phyloP scores from a whole-genome alignment of 2,113 vertebrate genomes.

The Eidolon helvum region DNA sequence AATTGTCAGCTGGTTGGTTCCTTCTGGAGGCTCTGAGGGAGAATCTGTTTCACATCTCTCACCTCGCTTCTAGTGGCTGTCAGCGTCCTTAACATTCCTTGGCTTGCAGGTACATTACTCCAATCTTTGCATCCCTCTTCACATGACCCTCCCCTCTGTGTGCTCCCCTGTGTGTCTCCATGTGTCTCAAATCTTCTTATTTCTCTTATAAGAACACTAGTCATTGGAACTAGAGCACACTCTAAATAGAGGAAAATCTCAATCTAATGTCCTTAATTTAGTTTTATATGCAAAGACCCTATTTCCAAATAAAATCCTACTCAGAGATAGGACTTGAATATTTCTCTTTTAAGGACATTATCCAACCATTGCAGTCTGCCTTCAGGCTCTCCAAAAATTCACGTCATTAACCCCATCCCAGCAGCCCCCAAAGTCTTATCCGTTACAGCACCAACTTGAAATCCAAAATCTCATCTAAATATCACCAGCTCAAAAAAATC shows the following conservation, averaged over 20 bases:
- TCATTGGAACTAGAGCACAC: neutral
- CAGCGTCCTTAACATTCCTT: neutral
- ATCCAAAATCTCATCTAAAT: neutral
- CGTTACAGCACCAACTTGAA: neutral
- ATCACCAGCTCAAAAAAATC: neutral
- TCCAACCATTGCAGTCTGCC: neutral
- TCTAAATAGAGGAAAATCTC: neutral
- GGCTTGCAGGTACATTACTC: neutral
- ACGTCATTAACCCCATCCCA: neutral
- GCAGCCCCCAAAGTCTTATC: neutral
- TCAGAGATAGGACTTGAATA: neutral
- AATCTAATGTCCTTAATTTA: neutral
- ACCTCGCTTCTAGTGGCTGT: neutral
- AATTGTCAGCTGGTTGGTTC: neutral
- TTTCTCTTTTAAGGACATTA: neutral
- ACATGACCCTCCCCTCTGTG: neutral
- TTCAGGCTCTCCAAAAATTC: neutral
- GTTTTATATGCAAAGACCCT: neutral
- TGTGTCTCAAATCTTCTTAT: neutral
- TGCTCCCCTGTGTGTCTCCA: neutral
- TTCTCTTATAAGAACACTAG: neutral
- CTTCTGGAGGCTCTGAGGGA: neutral
- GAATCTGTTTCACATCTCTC: neutral
- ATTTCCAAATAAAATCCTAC: neutral
- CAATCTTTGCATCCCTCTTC: neutral